phyloP scores from a whole-genome alignment of 2,797 vertebrate genomes.

The Centroberyx gerrardi region DNA sequence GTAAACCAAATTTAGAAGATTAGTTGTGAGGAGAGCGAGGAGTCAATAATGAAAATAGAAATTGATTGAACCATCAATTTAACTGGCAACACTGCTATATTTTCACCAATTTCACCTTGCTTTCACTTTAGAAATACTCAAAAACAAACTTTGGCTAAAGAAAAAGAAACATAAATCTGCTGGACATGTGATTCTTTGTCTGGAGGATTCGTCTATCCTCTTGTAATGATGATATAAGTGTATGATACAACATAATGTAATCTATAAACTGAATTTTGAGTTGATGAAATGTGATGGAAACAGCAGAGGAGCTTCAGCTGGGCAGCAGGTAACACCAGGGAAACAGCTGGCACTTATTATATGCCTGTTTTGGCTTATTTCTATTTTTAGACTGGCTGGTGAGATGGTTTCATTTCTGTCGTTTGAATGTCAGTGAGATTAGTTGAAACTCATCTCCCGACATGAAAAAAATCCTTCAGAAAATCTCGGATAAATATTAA shows the following conservation, averaged over 20 bases:
- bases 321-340: constrained; percentile 46
- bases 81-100: background rate
- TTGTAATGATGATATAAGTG: too few relatives aligned
- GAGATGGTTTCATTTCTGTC: constrained; percentile 49
- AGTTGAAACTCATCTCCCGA: constrained; percentile 48
- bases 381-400: constrained; percentile 57
- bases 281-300: constrained; percentile 40
- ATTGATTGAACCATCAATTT: too few relatives aligned
- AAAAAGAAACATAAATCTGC: background rate
- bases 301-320: constrained; percentile 30
- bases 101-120: background rate
- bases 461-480: constrained; percentile 17
- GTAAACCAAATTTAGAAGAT: too few relatives aligned
- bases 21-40: too few relatives aligned
- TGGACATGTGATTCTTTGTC: background rate
- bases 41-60: too few relatives aligned
- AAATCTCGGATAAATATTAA: constrained; percentile 14
- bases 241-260: background rate
- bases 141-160: too few relatives aligned
- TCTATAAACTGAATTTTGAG: too few relatives aligned
- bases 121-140: too few relatives aligned
- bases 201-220: too few relatives aligned
- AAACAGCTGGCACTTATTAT: constrained; percentile 59
- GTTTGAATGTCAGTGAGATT: constrained; percentile 55
- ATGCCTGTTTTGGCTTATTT: constrained; percentile 44